Evolutionary conservation across 2,888 invertebrate species (phyloP), one percentile per base, ranked within the genome.

Genomic region (Meghimatium bilineatum): DNA sequence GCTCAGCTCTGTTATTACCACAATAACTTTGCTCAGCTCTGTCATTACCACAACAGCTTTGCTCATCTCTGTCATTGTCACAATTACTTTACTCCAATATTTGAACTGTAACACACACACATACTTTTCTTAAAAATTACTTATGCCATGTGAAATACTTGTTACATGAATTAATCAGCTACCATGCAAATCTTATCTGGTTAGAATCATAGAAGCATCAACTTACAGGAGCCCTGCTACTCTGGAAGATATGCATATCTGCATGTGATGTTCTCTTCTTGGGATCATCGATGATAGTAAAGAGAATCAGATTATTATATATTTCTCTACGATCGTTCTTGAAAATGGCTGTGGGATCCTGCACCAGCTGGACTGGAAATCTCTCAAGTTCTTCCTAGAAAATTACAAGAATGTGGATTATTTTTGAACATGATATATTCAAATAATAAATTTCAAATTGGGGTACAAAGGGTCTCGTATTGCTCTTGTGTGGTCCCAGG

Each of bases 221-320:
- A 91, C 93, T 91, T 88, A 94, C 94, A 75, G 96, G 96, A 89
- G 96, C 96, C 90, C 84, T 87, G 44, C 90, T 88, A 88, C 91
- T 90, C 86, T 97, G 98, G 94, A 95, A 95, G 93, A 99, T 99
- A 94, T 99, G 99, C 96, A 99, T 98, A 95, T 99, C 99, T 8
- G 97, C 91, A 34, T 75, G 72, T 5, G 81, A 74, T 10, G 89
- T 91, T 86, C 89, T 91, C 75, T 90, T 89, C 79, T 91, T 92
- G 23, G 94, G 93, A 86, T 95, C 96, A 87, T 95, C 97, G 14
- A 96, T 96, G 87, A 99, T 98, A 89, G 98, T 97, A 94, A 99
- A 99, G 56, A 99, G 97, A 91, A 99, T 95, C 93, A 99, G 97
- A 94, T 99, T 99, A 95, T 99, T 99, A 95, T 99, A 99, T 93